phyloP scores from a whole-genome alignment of 2,797 vertebrate genomes.

The Gila robusta region DNA sequence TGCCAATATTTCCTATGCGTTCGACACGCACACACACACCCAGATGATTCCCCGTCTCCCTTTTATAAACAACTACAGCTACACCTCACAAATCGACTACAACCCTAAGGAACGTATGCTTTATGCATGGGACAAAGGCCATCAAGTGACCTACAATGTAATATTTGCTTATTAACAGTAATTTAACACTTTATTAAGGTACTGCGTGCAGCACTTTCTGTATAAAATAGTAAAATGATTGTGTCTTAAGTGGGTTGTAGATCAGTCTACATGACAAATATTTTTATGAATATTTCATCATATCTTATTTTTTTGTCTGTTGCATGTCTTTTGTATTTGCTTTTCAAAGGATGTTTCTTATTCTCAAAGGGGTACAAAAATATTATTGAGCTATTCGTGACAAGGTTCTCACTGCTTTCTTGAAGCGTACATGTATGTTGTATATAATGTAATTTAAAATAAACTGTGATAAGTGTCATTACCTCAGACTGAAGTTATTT shows the following conservation, averaged over 20 bases:
- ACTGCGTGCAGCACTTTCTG: slow-evolving; percentile 77
- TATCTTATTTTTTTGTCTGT: slow-evolving; percentile 23
- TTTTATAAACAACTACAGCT: slow-evolving; percentile 86
- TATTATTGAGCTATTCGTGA: slow-evolving; percentile 55
- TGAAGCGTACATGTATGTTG: slow-evolving; percentile 47
- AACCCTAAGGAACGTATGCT: slow-evolving; percentile 92
- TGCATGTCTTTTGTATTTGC: slow-evolving; percentile 44
- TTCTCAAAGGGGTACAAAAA: slow-evolving; percentile 13
- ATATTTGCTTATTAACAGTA: slow-evolving; percentile 90
- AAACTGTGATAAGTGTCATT: slow-evolving; percentile 61
- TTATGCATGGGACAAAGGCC: slow-evolving; percentile 93
- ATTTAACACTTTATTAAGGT: slow-evolving; percentile 35
- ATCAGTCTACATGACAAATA: slow-evolving; percentile 77
- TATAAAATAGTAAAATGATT: slow-evolving; percentile 74
- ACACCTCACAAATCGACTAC: slow-evolving; percentile 92
- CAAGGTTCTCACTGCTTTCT: slow-evolving; percentile 71
- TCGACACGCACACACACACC: slow-evolving; percentile 94
- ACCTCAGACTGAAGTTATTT: not conserved
- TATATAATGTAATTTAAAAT: slow-evolving; percentile 74
- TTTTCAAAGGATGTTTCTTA: slow-evolving; percentile 33
- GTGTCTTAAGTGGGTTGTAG: slow-evolving; percentile 80
- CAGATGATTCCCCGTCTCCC: slow-evolving; percentile 91
- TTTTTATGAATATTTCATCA: slow-evolving; percentile 50
- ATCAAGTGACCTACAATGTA: slow-evolving; percentile 91
- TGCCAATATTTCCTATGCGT: slow-evolving; percentile 93